Base-by-base conservation (phyloP, 2,888 invertebrate species). In the Herminia tarsipennalis region DNA sequence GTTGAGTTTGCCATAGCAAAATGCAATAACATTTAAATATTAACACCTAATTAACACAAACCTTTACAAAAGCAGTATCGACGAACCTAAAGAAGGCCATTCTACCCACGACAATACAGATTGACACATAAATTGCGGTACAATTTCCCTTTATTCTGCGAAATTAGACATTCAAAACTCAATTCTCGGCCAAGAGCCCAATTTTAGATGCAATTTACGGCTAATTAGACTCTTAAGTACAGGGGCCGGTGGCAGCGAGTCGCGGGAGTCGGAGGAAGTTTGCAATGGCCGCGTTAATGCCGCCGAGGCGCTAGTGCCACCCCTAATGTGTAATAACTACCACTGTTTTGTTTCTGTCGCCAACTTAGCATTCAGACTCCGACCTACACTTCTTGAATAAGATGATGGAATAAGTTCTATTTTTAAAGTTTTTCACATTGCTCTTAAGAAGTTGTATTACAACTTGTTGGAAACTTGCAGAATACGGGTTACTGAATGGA, bases 101-200 rank as follows among this genome's bases (percentile, higher is more conserved):
- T 64, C 56, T 54, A 59, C 65, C 50, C 59, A 68, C 62, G 70
- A 76, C 78, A 78, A 78, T 79, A 75, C 76, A 76, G 78, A 81
- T 79, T 77, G 78, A 84, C 75, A 76, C 73, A 78, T 78, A 81
- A 83, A 85, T 75, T 78, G 74, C 70, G 70, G 68, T 75, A 76
- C 70, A 82, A 79, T 81, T 77, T 76, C 75, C 80, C 78, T 83
- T 86, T 83, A 84, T 86, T 81, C 79, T 72, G 58, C 72, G 66
- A 80, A 86, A 88, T 87, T 86, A 83, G 86, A 83, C 86, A 86
- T 88, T 87, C 77, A 86, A 83, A 83, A 84, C 82, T 82, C 81
- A 82, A 83, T 87, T 85, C 79, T 82, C 81, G 81, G 73, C 78
- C 82, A 81, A 84, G 80, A 79, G 75, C 73, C 81, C 83, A 83